Evolutionary conservation across 1,140 invertebrate genomes (phyloP).

Genomic region (Rhizoglyphus robini): DNA sequence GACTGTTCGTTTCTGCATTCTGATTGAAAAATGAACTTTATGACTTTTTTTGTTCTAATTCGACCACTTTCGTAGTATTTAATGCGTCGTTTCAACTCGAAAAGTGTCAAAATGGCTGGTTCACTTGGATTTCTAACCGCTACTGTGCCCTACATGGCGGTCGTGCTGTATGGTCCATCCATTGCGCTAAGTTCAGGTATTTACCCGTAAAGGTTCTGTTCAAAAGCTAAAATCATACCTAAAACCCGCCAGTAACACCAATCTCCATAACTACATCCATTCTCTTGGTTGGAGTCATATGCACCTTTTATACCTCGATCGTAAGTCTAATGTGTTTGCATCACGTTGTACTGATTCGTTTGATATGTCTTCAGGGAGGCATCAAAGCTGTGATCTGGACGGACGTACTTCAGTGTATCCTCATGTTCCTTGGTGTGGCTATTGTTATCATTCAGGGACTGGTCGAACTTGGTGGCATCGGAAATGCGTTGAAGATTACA

Average conservation of each 20-base stretch:
- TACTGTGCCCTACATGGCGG: slow-evolving; percentile 64
- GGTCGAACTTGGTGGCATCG: slow-evolving; percentile 47
- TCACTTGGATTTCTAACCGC: slow-evolving; percentile 50
- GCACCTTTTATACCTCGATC: slow-evolving; percentile 81
- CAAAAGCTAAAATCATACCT: background rate
- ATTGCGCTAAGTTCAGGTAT: slow-evolving; percentile 74
- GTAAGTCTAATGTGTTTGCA: slow-evolving; percentile 42
- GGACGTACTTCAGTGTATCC: slow-evolving; percentile 25
- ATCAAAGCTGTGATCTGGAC: slow-evolving; percentile 28
- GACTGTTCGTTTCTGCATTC: too few species aligned
- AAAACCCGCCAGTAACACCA: too few species aligned
- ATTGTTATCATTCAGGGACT: slow-evolving; percentile 49
- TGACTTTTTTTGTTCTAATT: background rate
- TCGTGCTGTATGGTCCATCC: slow-evolving; percentile 82
- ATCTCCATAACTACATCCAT: slow-evolving; percentile 64
- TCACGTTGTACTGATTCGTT: too few species aligned
- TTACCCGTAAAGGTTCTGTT: too few species aligned
- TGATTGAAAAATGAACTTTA: too few species aligned
- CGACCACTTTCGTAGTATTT: slow-evolving; percentile 47
- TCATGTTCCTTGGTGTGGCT: slow-evolving; percentile 25
- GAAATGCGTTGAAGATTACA: slow-evolving; percentile 50
- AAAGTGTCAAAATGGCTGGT: slow-evolving; percentile 49
- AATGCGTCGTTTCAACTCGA: slow-evolving; percentile 49
- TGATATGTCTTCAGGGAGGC: slow-evolving; percentile 27
- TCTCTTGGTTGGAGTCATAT: slow-evolving; percentile 68